Evolutionary conservation across 2,888 invertebrate species (phyloP), one percentile per base, ranked within the genome.

Genomic region (Blastobasis lacticolella): DNA sequence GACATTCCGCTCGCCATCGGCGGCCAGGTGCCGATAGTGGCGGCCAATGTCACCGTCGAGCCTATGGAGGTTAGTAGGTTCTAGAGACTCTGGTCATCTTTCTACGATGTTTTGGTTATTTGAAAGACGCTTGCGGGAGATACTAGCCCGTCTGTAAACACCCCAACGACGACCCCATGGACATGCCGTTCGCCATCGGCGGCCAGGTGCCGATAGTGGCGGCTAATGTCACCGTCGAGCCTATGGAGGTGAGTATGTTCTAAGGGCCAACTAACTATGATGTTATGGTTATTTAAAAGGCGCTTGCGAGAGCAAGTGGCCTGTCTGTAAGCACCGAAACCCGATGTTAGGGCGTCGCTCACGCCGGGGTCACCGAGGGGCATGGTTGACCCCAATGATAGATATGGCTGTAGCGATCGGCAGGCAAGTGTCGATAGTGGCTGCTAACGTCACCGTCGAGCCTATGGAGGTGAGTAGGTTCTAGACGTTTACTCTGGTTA

Each of bases 31-130:
- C 61, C 48, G 6, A 61, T 69, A 52, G 54, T 68, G 55, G 59
- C 69, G 0, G 55, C 73, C 41, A 72, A 77, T 51, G 69, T 74
- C 54, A 63, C 66, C 9, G 71, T 71, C 1, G 81, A 82, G 46
- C 77, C 78, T 4, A 82, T 83, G 81, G 81, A 84, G 72, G 84
- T 81, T 45, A 57, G 42, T 43, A 5, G 9, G 7, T n/a, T 41
- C n/a, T 38, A 23, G 6, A n/a, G n/a, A n/a, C n/a, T n/a, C n/a
- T n/a, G 5, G n/a, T 4, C 6, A 7, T 41, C 1, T 7, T 41
- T 6, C 8, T 23, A 23, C 23, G 23, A 23, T 23, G 23, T 23
- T 23, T 1, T 23, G 23, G 23, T 23, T 23, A 23, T 23, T 23
- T 23, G 23, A 23, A 23, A 23, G 23, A 23, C n/a, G n/a, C n/a